Evolutionary conservation across 2,888 invertebrate genomes (phyloP).

Genomic region (Dioctria rufipes): DNA sequence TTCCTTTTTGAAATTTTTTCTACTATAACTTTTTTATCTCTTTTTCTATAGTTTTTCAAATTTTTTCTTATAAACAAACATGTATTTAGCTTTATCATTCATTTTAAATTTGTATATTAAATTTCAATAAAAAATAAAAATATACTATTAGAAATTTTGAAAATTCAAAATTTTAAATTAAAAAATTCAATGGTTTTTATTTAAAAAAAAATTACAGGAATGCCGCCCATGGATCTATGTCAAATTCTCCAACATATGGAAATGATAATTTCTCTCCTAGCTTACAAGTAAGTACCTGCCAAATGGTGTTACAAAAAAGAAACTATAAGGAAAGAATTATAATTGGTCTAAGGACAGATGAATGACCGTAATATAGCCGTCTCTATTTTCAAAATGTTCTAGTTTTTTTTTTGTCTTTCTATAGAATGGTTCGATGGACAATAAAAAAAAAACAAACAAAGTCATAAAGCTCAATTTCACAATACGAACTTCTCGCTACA

Average conservation of each 20-base stretch:
- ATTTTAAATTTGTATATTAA: slow-evolving; percentile 7
- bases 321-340: too few relatives aligned
- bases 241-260: slow-evolving; percentile 64
- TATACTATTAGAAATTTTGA: too few relatives aligned
- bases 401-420: too few relatives aligned
- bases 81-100: neutral
- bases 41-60: neutral
- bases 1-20: slow-evolving; percentile 12
- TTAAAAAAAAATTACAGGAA: slow-evolving; percentile 58
- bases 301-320: too few relatives aligned
- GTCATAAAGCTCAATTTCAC: too few relatives aligned
- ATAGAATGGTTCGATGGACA: too few relatives aligned
- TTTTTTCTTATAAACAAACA: neutral
- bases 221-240: slow-evolving; percentile 62
- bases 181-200: neutral
- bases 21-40: neutral
- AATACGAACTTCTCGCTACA: too few relatives aligned
- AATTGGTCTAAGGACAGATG: too few relatives aligned
- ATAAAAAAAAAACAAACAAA: too few relatives aligned
- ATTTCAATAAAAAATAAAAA: too few relatives aligned
- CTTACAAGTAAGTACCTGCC: slow-evolving; percentile 15
- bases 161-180: neutral
- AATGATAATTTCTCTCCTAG: slow-evolving; percentile 63
- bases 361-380: too few relatives aligned
- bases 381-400: too few relatives aligned